Base-by-base conservation (phyloP, 2,888 invertebrate genomes). In the Watsonalla cultraria region DNA sequence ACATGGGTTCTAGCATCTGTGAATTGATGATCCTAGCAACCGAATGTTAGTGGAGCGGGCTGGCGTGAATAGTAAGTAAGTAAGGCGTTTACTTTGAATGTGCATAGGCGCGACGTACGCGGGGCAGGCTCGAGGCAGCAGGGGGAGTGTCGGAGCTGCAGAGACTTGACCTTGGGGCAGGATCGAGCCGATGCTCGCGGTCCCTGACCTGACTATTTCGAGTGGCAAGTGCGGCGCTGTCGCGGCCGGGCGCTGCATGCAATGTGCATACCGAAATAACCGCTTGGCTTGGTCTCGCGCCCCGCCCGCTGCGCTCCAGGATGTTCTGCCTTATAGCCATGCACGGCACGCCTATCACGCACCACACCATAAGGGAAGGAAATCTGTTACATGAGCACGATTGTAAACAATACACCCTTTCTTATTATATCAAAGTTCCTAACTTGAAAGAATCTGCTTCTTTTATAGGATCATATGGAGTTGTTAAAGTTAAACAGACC, bases 261-360 rank as follows among this genome's bases (percentile, higher is more conserved):
- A 90, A 90, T 90, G 89, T 89, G 90, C 90, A 89, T 90, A 90
- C 90, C 87, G 88, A 90, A 90, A 90, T 90, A 90, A 87, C 86
- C 82, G 82, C 82, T 80, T 74, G 77, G 82, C 82, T 80, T 74
- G 77, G 80, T 69, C 72, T 73, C 65, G 67, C 76, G 76, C 77
- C 76, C 78, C 80, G 74, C 80, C 76, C 75, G 69, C 77, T 62
- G 71, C 64, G 70, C 64, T 61, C 74, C 84, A 86, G 86, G 84
- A 86, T 84, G 80, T 78, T 73, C 68, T 74, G 78, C 75, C 76
- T 80, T 75, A 77, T 76, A 75, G 73, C 75, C 80, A 82, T 78
- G 78, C 77, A 70, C 59, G 78, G 78, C 83, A 82, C 80, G 82
- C 80, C 83, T 80, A 74, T 76, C 76, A 70, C 64, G 59, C 70